Conservation (phyloP, 2,113 vertebrate species). For the Phrynosoma platyrhinos region DNA sequence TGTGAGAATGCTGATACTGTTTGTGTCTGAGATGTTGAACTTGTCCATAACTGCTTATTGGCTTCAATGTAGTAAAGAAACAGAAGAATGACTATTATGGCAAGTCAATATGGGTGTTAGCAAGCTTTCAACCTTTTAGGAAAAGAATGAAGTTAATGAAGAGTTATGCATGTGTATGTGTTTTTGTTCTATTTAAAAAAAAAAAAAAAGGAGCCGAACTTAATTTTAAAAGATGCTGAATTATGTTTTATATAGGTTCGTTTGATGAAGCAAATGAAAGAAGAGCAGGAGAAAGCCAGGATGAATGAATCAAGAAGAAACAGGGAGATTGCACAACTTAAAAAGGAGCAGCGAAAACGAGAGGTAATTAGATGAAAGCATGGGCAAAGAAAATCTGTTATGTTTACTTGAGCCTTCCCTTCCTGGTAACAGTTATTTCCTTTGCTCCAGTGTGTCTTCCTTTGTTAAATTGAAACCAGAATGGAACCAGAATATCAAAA, state of each 20-base stretch:
- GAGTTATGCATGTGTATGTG: not conserved
- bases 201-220: not conserved
- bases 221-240: slow-evolving; percentile 17
- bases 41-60: not conserved
- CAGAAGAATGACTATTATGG: not conserved
- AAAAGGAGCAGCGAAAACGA: slow-evolving; percentile 94
- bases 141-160: not conserved
- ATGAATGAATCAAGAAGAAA: slow-evolving; percentile 90
- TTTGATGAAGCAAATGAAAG: slow-evolving; percentile 99
- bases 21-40: not conserved
- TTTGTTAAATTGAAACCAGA: too few species aligned
- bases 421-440: too few species aligned
- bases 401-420: not conserved
- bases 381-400: not conserved
- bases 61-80: not conserved
- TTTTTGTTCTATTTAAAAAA: not conserved
- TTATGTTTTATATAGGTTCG: slow-evolving; percentile 81
- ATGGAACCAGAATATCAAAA: not conserved
- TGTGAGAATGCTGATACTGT: not conserved
- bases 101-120: not conserved
- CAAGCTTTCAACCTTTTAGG: not conserved
- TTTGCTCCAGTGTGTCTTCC: too few species aligned
- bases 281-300: slow-evolving; percentile 94
- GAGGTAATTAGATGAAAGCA: slow-evolving; percentile 80
- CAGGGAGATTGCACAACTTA: slow-evolving; percentile 93